These are phyloP conservation scores for Orius laevigatus DNA, from an alignment of 1,140 invertebrate species.

Conservation along the genomic window DNA sequence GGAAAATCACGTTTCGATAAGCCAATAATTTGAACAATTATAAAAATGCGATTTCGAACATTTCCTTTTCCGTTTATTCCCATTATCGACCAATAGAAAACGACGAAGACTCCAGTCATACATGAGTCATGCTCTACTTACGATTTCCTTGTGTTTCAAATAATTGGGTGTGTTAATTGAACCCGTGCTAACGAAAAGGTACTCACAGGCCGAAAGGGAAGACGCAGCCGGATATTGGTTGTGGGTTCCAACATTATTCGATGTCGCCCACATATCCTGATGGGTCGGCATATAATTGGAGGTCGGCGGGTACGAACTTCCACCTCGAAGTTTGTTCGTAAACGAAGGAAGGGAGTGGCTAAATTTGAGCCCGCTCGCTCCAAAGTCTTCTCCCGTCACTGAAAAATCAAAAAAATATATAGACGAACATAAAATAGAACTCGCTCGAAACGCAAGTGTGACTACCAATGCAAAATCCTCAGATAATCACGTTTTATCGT, in stretches of 20 bases:
- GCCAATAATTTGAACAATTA: no score
- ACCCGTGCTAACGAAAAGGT: not conserved
- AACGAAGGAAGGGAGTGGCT: slow-evolving; percentile 5
- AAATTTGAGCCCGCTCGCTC: slow-evolving; percentile 2
- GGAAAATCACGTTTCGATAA: no score
- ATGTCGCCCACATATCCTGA: slow-evolving; percentile 4
- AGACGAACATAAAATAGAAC: not conserved
- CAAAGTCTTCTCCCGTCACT: not conserved
- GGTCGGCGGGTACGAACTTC: not conserved
- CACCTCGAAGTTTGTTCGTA: not conserved
- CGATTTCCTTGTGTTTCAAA: not conserved
- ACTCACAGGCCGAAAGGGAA: slow-evolving; percentile 13
- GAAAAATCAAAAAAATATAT: no score
- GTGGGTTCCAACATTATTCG: not conserved
- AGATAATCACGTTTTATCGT: no score
- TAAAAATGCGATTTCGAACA: no score
- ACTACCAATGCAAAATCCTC: not conserved
- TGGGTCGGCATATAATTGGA: slow-evolving; percentile 1
- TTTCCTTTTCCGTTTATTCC: no score
- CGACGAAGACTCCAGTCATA: no score
- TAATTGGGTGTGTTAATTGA: not conserved
- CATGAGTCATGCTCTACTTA: no score
- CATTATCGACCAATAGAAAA: no score
- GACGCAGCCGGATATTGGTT: slow-evolving; percentile 13
- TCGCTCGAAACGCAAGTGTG: slow-evolving; percentile 1